Evolutionary conservation across 2,113 vertebrate species (phyloP).

Genomic region (Phoxinus phoxinus): DNA sequence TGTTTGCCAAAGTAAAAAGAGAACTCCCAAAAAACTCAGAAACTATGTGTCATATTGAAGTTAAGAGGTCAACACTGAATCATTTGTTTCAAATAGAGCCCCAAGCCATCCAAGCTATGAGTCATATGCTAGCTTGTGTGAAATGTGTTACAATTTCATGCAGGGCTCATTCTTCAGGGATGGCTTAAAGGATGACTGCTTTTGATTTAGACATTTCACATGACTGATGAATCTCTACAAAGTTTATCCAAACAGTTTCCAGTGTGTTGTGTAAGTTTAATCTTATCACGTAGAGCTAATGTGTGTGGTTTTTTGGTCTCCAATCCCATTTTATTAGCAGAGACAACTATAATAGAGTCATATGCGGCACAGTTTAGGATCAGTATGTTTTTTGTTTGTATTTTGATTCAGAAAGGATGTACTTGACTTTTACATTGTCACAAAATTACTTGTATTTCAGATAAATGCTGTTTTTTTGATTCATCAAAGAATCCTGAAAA

Average conservation of each 20-base stretch:
- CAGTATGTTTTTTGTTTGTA: too few relatives aligned
- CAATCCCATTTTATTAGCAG: neutral
- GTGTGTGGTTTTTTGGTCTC: neutral
- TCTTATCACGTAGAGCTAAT: neutral
- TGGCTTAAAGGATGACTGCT: neutral
- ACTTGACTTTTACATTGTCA: too few relatives aligned
- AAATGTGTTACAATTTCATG: slow-evolving; percentile 11
- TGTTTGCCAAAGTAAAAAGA: slow-evolving; percentile 62
- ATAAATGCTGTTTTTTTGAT: too few relatives aligned
- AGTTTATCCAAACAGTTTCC: neutral
- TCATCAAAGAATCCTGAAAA: too few relatives aligned
- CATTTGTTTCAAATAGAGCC: slow-evolving; percentile 22
- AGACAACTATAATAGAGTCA: neutral
- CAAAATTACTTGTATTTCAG: too few relatives aligned
- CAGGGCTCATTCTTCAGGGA: neutral
- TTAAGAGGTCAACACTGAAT: slow-evolving; percentile 43
- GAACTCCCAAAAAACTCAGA: slow-evolving; percentile 17
- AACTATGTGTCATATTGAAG: slow-evolving; percentile 24
- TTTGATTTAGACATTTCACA: slow-evolving; percentile 9
- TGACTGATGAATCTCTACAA: neutral
- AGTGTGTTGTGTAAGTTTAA: neutral
- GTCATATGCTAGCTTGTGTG: slow-evolving; percentile 6
- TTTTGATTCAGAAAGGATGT: too few relatives aligned
- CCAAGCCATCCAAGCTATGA: slow-evolving; percentile 7
- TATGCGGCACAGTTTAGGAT: neutral